A percentile compares a stretch with the other conserved stretches of the same genome.
Evolutionary conservation across 2,797 vertebrate species (phyloP).

Genomic region (Capromys pilorides): DNA sequence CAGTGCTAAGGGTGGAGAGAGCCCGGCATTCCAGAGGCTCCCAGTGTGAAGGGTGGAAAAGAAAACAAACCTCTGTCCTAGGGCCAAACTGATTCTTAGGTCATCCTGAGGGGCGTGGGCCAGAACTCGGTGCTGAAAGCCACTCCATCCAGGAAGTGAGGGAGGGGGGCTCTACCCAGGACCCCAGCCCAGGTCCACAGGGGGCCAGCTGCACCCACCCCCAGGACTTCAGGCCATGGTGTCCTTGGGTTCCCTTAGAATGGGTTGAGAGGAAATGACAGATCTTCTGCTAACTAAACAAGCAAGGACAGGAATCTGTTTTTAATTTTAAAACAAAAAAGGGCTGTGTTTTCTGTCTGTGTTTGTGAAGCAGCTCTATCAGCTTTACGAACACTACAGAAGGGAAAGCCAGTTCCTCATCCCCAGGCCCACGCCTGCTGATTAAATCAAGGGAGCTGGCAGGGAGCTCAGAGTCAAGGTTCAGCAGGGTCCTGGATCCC

Average conservation of each 20-base stretch:
- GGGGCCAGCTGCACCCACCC: neutral
- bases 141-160: neutral
- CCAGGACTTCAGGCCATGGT: neutral
- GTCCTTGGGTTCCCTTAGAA: neutral
- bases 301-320: neutral
- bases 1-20: neutral
- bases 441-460: neutral
- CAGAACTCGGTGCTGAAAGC: neutral
- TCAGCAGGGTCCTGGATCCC: neutral
- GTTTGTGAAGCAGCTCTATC: neutral
- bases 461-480: neutral
- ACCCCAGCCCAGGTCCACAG: neutral
- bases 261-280: neutral
- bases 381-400: neutral
- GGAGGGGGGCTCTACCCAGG: too few species aligned
- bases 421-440: too few species aligned
- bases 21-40: neutral
- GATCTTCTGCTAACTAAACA: neutral
- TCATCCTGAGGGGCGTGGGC: rapidly evolving
- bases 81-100: neutral
- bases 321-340: slow-evolving; percentile 23
- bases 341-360: neutral
- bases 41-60: neutral
- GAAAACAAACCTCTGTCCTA: neutral
- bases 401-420: neutral